Base-by-base conservation (phyloP, 2,797 vertebrate genomes). In the Darevskia nairensis region DNA sequence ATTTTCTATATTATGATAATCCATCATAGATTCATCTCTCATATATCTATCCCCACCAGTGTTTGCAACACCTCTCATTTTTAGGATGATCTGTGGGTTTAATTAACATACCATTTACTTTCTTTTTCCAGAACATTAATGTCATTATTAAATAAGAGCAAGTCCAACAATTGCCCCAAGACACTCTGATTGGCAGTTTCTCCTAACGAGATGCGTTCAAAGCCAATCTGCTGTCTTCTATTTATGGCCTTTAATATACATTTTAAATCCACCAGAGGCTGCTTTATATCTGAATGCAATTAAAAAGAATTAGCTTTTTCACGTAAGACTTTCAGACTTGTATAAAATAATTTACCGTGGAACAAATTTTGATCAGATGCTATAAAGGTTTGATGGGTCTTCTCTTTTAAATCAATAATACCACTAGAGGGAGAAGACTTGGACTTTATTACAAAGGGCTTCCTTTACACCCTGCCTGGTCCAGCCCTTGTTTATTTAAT, bases 321-420 rank as follows among this genome's bases (percentile, higher is more conserved):
- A 84, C 44, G 35, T 32, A 41, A 84, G 39, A 71, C 8, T 79
- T 84, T 64, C 23, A 64, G 29, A 79, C 2, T 72, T 84, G 25
- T 55, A 27, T 84, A 78, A 71, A 77, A 25, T 83, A 71, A 84
- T 88, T 59, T 78, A 71, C 46, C 50, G 41, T 72, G 66, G 46
- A 80, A 68, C 64, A 79, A 32, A 71, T 44, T 64, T 39, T 46
- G 39, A 46, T 79, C 71, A 88, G 27, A 44, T 71, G 35, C 64
- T 71, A 59, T 71, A 79, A 79, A 55, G 35, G 27, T n/a, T 78
- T 69, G 27, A 44, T 27, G 21, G 76, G 35, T 41, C 27, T 88
- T 23, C 11, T 86, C 46, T 84, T 84, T 69, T 69, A 71, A 88
- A 84, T 71, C 69, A 88, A 80, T 84, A n/a, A 44, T 27, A 69